Evolutionary conservation across 2,888 invertebrate genomes (phyloP), one percentile per base, ranked within the genome.

Genomic region (Synergus laeviventris): DNA sequence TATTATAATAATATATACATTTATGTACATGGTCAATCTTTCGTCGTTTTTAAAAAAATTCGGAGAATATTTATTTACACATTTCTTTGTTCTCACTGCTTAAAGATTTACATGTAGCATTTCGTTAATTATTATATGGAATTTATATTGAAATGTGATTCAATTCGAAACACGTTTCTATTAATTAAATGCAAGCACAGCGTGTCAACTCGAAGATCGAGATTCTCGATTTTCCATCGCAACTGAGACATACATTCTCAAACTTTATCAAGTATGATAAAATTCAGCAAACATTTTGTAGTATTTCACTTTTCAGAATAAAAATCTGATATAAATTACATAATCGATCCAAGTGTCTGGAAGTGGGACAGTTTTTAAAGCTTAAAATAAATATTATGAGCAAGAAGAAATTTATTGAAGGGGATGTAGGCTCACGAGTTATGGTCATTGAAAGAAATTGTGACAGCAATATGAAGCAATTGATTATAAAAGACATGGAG

Each of bases 181-280:
- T 24, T 59, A 59, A 59, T 59, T 59, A 59, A 59, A 24, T 59
- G 59, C 24, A 59, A 59, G 59, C 59, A 12, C 59, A 59, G 59
- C 21, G 59, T 59, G 21, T 59, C 24, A 59, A 59, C 59, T 21
- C 59, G 21, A 21, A 59, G 59, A 59, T 12, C 59, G 59, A 59
- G 59, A 59, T 59, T 21, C 59, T 24, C 56, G 24, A 11, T n/a
- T n/a, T n/a, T n/a, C n/a, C n/a, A 59, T 5, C 24, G 5, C 59
- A 59, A 59, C 24, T 21, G 21, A 59, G 14, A 59, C 21, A 14
- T 59, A 24, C 24, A 24, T 59, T 11, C 24, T 59, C 5, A 59
- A 59, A 59, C 21, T 21, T 59, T 5, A 59, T 59, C 24, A 24
- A 24, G 59, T 18, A 12, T 3, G 24, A 8, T 12, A 24, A 59